Evolutionary conservation across 1,140 invertebrate species (phyloP), one percentile per base, ranked within the genome.

Genomic region (Thaumetopoea pityocampa): DNA sequence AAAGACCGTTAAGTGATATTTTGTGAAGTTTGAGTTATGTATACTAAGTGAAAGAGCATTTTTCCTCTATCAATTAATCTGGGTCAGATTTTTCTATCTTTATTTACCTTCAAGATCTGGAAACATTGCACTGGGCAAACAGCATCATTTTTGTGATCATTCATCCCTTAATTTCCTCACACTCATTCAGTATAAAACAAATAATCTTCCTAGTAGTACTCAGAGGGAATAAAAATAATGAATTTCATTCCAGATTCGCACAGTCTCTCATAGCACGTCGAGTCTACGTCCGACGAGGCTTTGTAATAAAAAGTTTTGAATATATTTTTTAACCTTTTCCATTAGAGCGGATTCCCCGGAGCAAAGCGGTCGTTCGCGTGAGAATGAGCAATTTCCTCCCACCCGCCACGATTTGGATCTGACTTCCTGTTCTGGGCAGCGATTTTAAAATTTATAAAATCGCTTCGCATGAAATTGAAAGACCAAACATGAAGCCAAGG

Each of bases 391-490:
- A 81, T 81, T 81, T 81, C 74, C 77, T 68, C 59, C 47, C 56
- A 47, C 71, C 70, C 63, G 71, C 67, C 63, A 51, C 72, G 77
- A 81, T 81, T 79, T 72, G 70, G 77, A 81, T 81, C 74, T 71
- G 72, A 67, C 74, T 81, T 81, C 77, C 77, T 66, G 72, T 70
- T n/a, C 70, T 72, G 72, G 56, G 56, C 65, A 66, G 64, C 68
- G 71, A 74, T 74, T 79, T 81, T 77, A 74, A 77, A 77, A 79
- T 78, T 73, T 79, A 77, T 81, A 73, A 67, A 74, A 77, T 68
- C 57, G 61, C 62, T 68, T 69, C 57, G 69, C 70, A 67, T 67
- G 56, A 66, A 73, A 74, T 72, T 74, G 67, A 78, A 78, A 62
- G 63, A 68, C 62, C 65, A 71, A 60, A 55, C 27, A 38, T 38